Base-by-base conservation (phyloP, 2,797 vertebrate genomes). In the Malurus splendens region DNA sequence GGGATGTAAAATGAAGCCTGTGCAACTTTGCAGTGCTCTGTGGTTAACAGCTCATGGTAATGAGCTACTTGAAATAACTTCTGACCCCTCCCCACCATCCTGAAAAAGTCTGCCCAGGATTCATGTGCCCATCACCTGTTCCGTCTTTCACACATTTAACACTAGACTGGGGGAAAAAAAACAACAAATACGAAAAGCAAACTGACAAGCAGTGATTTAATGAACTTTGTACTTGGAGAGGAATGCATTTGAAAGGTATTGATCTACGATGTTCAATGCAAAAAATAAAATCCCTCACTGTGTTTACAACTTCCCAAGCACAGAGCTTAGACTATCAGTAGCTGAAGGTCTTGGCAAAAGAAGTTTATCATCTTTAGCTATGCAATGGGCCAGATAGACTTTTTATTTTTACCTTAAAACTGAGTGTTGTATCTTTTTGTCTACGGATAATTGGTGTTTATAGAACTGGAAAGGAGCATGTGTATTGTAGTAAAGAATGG, bases 391-490 rank as follows among this genome's bases (percentile, higher is more conserved):
- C 76, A 94, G 33, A 79, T 30, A 7, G 88, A 2, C n/a, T 28
- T 32, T 23, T 33, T 12, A 25, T 61, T 33, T 84, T 9, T 90
- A 4, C 72, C 67, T 10, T 62, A 76, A n/a, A 68, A 60, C 30
- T 82, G 57, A 18, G 12, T 45, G 9, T 64, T 82, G 11, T 68
- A n/a, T 42, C 48, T 65, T 47, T 76, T 52, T 59, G 15, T 42
- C 47, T 25, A 64, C 38, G 13, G 68, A 77, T 65, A 62, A 86
- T n/a, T 38, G 66, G 10, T 36, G n/a, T 62, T 85, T 92, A 48
- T 93, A 93, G 82, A 78, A 52, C n/a, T 95, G 45, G 85, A 96
- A 86, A 91, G 85, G n/a, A 97, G 92, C 61, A 79, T 97, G 38
- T 90, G 78, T 22, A 47, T 94, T 36, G 94, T 91, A 76, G 88